Conservation (phyloP, 2,888 invertebrate species). For the Cloeon dipterum region DNA sequence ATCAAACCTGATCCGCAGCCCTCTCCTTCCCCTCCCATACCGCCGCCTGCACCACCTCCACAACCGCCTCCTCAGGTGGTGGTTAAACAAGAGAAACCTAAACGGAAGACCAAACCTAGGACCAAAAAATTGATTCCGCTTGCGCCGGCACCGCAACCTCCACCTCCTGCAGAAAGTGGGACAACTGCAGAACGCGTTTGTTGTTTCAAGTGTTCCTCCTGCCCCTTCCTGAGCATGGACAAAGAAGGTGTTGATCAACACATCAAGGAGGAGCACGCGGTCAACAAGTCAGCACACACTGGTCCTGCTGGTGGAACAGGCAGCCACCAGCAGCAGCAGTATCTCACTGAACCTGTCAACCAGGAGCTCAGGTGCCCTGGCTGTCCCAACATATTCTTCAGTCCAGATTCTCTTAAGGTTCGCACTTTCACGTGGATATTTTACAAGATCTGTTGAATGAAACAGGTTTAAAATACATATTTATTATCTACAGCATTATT, state of each 20-base stretch:
- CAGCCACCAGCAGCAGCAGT: too few relatives aligned
- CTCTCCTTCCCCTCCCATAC: neutral
- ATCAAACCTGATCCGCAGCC: too few relatives aligned
- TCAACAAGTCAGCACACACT: conserved; percentile 23
- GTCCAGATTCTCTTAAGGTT: conserved; percentile 14
- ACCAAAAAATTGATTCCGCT: too few relatives aligned
- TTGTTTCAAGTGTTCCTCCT: conserved; percentile 29
- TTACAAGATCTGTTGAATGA: too few relatives aligned
- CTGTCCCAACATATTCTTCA: conserved; percentile 38
- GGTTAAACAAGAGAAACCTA: neutral
- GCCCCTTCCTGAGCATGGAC: conserved; percentile 28
- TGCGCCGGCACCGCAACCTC: neutral
- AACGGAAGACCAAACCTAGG: neutral
- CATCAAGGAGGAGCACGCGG: conserved; percentile 24
- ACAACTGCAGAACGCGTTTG: conserved; percentile 10
- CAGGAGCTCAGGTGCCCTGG: conserved; percentile 36
- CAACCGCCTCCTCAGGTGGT: neutral
- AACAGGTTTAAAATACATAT: too few relatives aligned
- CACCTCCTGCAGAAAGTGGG: neutral
- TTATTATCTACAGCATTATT: too few relatives aligned
- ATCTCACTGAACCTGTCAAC: too few relatives aligned
- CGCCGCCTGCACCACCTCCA: neutral
- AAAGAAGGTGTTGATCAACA: conserved; percentile 28
- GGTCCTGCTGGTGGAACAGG: neutral
- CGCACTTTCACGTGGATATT: too few relatives aligned